Percentiles rank a stretch among this genome's conserved stretches.
Conservation (phyloP, 2,888 invertebrate genomes). For the Pheosia gnoma region DNA sequence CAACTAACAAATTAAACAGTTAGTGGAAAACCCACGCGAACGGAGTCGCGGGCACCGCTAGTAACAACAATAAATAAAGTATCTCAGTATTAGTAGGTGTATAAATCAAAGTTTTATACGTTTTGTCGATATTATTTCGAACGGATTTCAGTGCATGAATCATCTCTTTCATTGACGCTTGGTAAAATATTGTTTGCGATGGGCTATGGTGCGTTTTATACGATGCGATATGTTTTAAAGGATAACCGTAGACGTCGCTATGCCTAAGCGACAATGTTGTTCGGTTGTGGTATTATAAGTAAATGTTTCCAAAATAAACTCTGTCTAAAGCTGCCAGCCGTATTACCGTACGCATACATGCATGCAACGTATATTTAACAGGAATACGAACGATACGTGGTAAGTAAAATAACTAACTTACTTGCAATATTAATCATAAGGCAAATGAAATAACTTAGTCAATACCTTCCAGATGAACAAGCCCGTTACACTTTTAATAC, state of each 20-base stretch:
- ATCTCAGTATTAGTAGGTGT: constrained; percentile 29
- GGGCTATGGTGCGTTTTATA: constrained; percentile 27
- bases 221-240: constrained; percentile 3
- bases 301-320: background rate
- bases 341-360: too few relatives aligned
- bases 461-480: too few relatives aligned
- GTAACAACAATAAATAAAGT: constrained; percentile 11
- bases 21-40: too few relatives aligned
- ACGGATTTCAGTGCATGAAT: constrained; percentile 7
- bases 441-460: too few relatives aligned
- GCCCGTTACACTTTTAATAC: constrained; percentile 31
- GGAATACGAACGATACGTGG: too few relatives aligned
- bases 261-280: constrained; percentile 38
- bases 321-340: too few relatives aligned
- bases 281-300: constrained; percentile 43
- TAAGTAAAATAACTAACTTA: too few relatives aligned
- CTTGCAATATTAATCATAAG: too few relatives aligned
- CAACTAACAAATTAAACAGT: too few relatives aligned
- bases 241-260: constrained; percentile 40
- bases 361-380: too few relatives aligned
- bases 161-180: constrained; percentile 13
- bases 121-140: constrained; percentile 4
- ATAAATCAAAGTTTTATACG: constrained; percentile 22
- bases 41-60: too few relatives aligned
- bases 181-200: constrained; percentile 21